Evolutionary conservation across 2,888 invertebrate species (phyloP).

Genomic region (Steinernema carpocapsae): DNA sequence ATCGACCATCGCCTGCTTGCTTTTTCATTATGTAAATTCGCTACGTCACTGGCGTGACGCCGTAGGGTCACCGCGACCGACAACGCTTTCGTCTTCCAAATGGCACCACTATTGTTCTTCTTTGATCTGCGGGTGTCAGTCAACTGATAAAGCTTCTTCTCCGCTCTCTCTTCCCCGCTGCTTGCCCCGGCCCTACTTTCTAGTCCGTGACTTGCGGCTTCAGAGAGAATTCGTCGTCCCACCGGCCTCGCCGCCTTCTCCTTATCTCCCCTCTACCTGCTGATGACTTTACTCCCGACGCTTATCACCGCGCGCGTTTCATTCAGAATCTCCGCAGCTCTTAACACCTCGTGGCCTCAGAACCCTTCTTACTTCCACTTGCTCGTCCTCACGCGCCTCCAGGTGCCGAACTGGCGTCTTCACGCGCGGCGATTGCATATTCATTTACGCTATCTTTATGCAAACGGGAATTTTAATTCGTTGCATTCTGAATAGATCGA

Average conservation of each 20-base stretch:
- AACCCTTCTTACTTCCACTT: neutral
- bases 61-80: neutral
- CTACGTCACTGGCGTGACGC: neutral
- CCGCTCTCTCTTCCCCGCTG: neutral
- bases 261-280: slow-evolving; percentile 2
- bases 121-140: slow-evolving; percentile 9
- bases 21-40: neutral
- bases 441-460: slow-evolving; percentile 2
- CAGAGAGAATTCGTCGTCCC: slow-evolving; percentile 33
- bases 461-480: slow-evolving; percentile 32
- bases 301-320: slow-evolving; percentile 10
- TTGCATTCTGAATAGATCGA: slow-evolving; percentile 13
- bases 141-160: neutral
- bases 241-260: slow-evolving; percentile 18
- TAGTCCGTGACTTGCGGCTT: neutral
- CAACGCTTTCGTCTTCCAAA: neutral
- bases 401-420: slow-evolving; percentile 9
- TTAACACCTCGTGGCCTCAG: too few species aligned
- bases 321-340: neutral
- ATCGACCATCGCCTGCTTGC: neutral
- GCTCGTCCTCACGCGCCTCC: neutral
- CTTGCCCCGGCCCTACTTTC: slow-evolving; percentile 15
- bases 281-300: slow-evolving; percentile 24
- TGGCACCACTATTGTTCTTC: slow-evolving; percentile 14
- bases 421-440: slow-evolving; percentile 9